Base-by-base conservation (phyloP, 1,140 invertebrate genomes). In the Dryas iulia region DNA sequence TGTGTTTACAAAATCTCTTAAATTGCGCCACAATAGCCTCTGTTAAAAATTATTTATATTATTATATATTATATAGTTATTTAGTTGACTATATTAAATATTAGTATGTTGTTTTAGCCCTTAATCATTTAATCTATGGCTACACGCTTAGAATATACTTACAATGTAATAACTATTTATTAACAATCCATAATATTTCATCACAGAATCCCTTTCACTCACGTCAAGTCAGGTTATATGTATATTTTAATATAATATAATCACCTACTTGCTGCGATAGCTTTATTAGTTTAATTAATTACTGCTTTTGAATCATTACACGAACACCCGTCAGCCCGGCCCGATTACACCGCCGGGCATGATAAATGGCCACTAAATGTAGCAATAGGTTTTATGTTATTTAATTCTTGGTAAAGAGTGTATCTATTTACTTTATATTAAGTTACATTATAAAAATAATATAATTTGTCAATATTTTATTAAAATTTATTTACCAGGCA, bases 281-380 rank as follows among this genome's bases (percentile, higher is more conserved):
- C 52, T 69, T 69, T 69, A 87, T 84, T 80, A 81, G 77, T 78
- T 83, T 80, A 81, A 76, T 80, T 87, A 84, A 69, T 69, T 69
- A 69, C 59, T 77, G 58, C 58, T 72, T 66, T 81, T 83, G 80
- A 82, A 83, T 86, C 81, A 83, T 84, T 83, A 78, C 66, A 62
- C 76, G 69, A 71, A 68, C 69, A 65, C 66, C 60, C 67, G 73
- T 73, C 39, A 47, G 39, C 39, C 74, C 47, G 59, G 33, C 77
- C 70, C 64, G 28, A 68, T 47, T 80, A 81, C 70, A 83, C 75
- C 54, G 66, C 30, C 67, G 60, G 69, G 60, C 81, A 83, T 84
- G 82, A 86, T 87, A 81, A 87, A 86, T 80, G 76, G 62, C 18
- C n/a, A 21, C 2, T 47, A 47, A 47, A 47, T 47, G 18, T 47